Base-by-base conservation (phyloP, 2,888 invertebrate species). In the Xylocampa areola region DNA sequence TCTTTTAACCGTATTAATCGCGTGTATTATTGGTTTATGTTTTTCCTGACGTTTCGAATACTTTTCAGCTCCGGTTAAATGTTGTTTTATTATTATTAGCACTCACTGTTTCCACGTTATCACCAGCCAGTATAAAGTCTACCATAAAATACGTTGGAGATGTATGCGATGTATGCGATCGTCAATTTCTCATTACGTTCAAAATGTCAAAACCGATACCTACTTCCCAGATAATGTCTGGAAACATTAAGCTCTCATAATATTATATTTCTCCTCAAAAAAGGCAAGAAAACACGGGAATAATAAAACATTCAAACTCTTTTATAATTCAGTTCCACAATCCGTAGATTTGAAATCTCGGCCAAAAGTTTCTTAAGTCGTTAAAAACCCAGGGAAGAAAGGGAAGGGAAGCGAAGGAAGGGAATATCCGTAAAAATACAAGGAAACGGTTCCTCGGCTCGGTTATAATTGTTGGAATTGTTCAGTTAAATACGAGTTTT, bases 401-500 rank as follows among this genome's bases (percentile, higher is more conserved):
- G 36, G 68, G 63, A 60, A 58, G 58, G 48, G 53, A 45, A 2
- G 8, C 25, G 52, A 55, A 45, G 5, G 52, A 55, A 45, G 5
- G 21, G 30, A 27, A 51, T 51, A 39, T 62, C 37, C 13, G 27
- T 55, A 63, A 68, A 72, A 73, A 75, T 63, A 55, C 32, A 25
- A 16, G 41, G 30, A 16, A 27, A 51, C 11, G 17, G 41, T 4
- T n/a, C n/a, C n/a, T n/a, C n/a, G 3, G 36, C 37, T 17, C 32
- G 29, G 50, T 70, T 61, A 58, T 72, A 70, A 77, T 76, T 68
- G 76, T 71, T 45, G 30, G 58, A 54, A 73, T 67, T 68, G 68
- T 71, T 63, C 70, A 64, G 60, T 74, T 77, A 73, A 80, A 77
- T 80, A 77, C 67, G 79, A 76, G 64, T 77, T 80, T 72, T 77